Evolutionary conservation across 2,797 vertebrate species (phyloP).

Genomic region (Propithecus deckenii): DNA sequence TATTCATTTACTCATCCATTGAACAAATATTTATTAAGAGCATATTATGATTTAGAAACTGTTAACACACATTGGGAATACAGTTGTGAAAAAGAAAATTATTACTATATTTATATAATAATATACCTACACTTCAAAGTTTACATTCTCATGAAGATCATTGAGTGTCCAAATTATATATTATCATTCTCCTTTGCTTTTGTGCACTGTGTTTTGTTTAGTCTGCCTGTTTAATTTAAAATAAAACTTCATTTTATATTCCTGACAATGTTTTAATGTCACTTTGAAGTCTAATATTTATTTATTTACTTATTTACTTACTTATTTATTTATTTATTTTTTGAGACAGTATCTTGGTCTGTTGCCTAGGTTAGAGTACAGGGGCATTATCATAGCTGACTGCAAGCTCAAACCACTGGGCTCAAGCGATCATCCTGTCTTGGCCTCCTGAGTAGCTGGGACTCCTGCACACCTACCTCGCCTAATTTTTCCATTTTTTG

Average conservation of each 20-base stretch:
- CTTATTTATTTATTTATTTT: neutral
- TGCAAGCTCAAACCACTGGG: neutral
- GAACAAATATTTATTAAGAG: neutral
- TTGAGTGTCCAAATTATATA: neutral
- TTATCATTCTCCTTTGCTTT: neutral
- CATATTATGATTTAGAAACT: neutral
- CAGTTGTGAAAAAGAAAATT: neutral
- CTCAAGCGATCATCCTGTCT: neutral
- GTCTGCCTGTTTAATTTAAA: neutral
- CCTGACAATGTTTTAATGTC: neutral
- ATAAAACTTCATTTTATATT: neutral
- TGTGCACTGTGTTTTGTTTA: neutral
- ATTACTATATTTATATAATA: neutral
- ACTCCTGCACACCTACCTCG: neutral
- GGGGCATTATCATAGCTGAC: neutral
- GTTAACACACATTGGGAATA: neutral
- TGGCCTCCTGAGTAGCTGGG: neutral
- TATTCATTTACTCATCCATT: neutral
- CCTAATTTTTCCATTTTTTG: neutral
- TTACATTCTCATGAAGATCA: neutral
- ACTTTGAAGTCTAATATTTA: slow-evolving; percentile 44
- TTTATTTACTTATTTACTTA: too few species aligned
- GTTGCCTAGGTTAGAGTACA: neutral
- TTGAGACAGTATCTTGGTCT: neutral
- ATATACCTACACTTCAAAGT: neutral